Conservation (phyloP, 1,140 invertebrate genomes). For the Ceratosolen solmsi region DNA sequence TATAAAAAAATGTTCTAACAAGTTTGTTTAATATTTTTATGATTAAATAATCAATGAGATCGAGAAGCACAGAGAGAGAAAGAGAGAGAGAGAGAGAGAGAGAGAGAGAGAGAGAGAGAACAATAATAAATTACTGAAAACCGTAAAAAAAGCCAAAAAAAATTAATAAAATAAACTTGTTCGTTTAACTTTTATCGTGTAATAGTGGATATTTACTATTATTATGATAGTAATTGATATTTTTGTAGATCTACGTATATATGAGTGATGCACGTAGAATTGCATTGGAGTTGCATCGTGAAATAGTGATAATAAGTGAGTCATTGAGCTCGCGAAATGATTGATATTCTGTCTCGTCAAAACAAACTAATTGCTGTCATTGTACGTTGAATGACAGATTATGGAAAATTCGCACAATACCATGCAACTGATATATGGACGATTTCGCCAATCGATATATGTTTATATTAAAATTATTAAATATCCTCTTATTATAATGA, state of each 20-base stretch:
- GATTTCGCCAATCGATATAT: background rate
- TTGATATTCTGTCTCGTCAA: constrained; percentile 17
- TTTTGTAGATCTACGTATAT: background rate
- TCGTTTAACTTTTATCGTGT: too few relatives aligned
- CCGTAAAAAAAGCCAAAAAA: too few relatives aligned
- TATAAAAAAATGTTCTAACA: too few relatives aligned
- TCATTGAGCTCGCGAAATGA: constrained; percentile 30
- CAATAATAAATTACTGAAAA: too few relatives aligned
- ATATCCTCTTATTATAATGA: too few relatives aligned
- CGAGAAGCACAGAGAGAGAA: too few relatives aligned
- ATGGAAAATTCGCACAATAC: constrained; percentile 17
- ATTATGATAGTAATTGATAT: background rate
- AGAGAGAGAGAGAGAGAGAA: too few relatives aligned
- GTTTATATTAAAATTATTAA: too few relatives aligned
- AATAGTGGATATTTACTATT: background rate
- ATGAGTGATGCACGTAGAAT: background rate
- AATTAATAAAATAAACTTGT: too few relatives aligned
- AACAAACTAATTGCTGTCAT: constrained; percentile 16
- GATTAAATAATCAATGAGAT: too few relatives aligned
- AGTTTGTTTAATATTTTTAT: too few relatives aligned
- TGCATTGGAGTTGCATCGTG: constrained; percentile 6
- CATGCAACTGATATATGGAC: background rate
- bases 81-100: too few relatives aligned
- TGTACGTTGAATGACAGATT: background rate
- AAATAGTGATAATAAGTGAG: constrained; percentile 35